Percentiles rank a stretch among this genome's conserved stretches.
These are phyloP conservation scores for Heliconius cydno DNA, from an alignment of 2,888 invertebrate species.

Conservation along the genomic window DNA sequence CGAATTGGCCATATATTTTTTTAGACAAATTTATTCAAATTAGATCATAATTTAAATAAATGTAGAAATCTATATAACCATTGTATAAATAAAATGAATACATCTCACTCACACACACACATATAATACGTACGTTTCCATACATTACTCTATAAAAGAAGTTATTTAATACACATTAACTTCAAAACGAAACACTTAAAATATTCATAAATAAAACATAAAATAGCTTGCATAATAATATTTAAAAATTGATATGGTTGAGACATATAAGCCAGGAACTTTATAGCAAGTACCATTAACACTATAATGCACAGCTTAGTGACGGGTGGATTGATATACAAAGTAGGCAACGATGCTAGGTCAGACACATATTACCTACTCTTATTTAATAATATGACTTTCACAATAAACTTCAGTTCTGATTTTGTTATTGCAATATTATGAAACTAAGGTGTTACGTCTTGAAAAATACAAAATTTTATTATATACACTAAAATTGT, in stretches of 20 bases:
- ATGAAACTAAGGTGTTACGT: background rate
- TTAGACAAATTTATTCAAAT: constrained; percentile 11
- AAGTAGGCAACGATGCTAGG: constrained; percentile 43
- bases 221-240: constrained; percentile 6
- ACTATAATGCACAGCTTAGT: constrained; percentile 29
- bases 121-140: background rate
- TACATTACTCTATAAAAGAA: background rate
- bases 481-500: background rate
- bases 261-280: constrained; percentile 15
- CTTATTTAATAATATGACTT: constrained; percentile 37
- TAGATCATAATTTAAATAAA: background rate
- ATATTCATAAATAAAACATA: background rate
- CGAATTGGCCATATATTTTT: background rate
- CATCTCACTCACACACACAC: background rate
- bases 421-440: constrained; percentile 4
- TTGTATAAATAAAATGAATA: background rate
- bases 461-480: background rate
- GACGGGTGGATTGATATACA: constrained; percentile 36
- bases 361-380: constrained; percentile 38
- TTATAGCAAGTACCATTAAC: constrained; percentile 23
- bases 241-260: background rate
- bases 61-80: constrained; percentile 4
- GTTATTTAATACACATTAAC: background rate
- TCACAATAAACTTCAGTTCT: constrained; percentile 24
- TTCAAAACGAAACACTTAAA: background rate